phyloP scores from a whole-genome alignment of 2,888 invertebrate genomes.

The Meiosimyza platycephala region DNA sequence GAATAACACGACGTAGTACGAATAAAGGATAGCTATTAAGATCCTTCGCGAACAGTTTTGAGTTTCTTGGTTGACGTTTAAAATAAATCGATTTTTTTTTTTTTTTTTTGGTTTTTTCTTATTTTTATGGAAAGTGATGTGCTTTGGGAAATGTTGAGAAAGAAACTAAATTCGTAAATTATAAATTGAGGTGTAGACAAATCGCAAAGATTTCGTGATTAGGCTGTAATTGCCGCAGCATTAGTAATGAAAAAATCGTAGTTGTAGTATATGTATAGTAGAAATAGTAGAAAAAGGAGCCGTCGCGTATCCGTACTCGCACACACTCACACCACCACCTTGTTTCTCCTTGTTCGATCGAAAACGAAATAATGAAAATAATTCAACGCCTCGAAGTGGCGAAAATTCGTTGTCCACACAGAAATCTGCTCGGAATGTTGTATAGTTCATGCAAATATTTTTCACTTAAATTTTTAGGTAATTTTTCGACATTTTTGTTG shows the following conservation, averaged over 20 bases:
- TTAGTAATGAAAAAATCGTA: not conserved
- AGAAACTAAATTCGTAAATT: slow-evolving; percentile 43
- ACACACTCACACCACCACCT: slow-evolving; percentile 50
- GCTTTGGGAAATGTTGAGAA: slow-evolving; percentile 47
- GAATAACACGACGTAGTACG: no score
- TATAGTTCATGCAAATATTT: slow-evolving; percentile 11
- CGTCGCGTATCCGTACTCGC: slow-evolving; percentile 45
- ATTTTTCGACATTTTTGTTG: not conserved
- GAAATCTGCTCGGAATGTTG: slow-evolving; percentile 14
- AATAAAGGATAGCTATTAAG: not conserved
- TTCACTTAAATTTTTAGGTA: slow-evolving; percentile 13
- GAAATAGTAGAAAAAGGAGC: slow-evolving; percentile 31
- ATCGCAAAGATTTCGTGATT: not conserved
- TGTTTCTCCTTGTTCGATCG: slow-evolving; percentile 50
- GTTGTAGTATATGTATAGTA: not conserved
- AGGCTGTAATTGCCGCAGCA: not conserved
- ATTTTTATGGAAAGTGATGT: slow-evolving; percentile 20
- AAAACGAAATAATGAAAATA: slow-evolving; percentile 51
- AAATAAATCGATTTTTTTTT: no score
- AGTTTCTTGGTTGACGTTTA: no score
- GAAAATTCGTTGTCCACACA: slow-evolving; percentile 38
- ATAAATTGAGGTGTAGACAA: not conserved
- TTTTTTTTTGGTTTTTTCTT: no score
- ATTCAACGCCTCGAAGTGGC: slow-evolving; percentile 39
- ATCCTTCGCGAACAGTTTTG: slow-evolving; percentile 27